phyloP scores from a whole-genome alignment of 2,888 invertebrate species.

The Harpagoxenus sublaevis region DNA sequence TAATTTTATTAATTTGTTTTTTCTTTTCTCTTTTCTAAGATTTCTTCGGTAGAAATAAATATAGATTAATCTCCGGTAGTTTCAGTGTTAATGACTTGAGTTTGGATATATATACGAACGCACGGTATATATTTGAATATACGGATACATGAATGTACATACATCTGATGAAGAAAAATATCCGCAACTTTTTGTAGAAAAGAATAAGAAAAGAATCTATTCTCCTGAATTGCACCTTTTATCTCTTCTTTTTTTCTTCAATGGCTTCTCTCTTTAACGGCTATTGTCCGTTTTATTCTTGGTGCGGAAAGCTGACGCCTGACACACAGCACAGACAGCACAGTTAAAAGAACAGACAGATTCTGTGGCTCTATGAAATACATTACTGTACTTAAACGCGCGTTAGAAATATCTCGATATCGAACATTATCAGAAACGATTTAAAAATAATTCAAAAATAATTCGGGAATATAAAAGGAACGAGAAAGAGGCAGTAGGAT shows the following conservation, averaged over 20 bases:
- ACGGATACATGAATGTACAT: neutral
- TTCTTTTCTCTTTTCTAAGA: too few species aligned
- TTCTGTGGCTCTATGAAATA: neutral
- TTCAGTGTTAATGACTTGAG: neutral
- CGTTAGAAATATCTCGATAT: neutral
- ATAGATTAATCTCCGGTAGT: too few species aligned
- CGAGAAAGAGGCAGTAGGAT: neutral
- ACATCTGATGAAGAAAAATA: slow-evolving; percentile 45
- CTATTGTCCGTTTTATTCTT: neutral
- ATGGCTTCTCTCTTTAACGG: neutral
- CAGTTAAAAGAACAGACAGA: slow-evolving; percentile 11
- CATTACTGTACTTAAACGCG: neutral
- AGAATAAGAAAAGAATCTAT: slow-evolving; percentile 37
- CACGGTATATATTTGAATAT: neutral
- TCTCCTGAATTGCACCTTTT: neutral
- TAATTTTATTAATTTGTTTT: too few species aligned
- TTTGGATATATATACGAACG: neutral
- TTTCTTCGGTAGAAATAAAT: too few species aligned
- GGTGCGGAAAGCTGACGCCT: neutral
- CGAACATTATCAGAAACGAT: neutral
- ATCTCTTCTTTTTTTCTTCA: neutral
- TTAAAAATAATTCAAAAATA: slow-evolving; percentile 14
- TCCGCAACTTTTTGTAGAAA: slow-evolving; percentile 60
- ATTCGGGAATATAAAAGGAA: neutral
- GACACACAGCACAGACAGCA: neutral